These are phyloP conservation scores for Morpho deidamia DNA, from an alignment of 2,888 invertebrate genomes.

Conservation along the genomic window DNA sequence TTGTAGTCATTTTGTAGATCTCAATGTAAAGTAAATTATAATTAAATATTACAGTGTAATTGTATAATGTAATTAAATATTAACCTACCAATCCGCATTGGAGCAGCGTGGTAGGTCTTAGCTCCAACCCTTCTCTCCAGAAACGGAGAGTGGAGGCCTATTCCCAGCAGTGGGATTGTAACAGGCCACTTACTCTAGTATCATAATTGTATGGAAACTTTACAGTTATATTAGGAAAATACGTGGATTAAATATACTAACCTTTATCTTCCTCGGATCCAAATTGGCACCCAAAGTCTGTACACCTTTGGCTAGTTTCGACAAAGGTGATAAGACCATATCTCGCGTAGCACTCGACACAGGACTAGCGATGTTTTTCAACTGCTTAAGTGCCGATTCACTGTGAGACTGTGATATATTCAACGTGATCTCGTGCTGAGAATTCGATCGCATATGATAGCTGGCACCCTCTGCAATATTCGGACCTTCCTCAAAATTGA, in stretches of 20 bases:
- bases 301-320: constrained; percentile 91
- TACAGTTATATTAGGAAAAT: background rate
- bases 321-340: constrained; percentile 85
- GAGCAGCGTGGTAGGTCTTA: no score
- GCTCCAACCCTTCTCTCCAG: no score
- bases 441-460: constrained; percentile 72
- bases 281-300: constrained; percentile 91
- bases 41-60: no score
- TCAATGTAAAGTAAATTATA: no score
- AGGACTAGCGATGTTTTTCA: constrained; percentile 84
- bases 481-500: constrained; percentile 63
- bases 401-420: constrained; percentile 88
- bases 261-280: constrained; percentile 87
- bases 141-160: no score
- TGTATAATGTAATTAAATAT: no score
- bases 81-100: no score
- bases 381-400: constrained; percentile 85
- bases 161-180: no score
- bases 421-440: constrained; percentile 82
- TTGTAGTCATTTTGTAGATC: no score
- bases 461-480: constrained; percentile 35
- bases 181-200: no score
- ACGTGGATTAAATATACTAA: constrained; percentile 25
- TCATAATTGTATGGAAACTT: no score
- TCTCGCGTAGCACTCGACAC: constrained; percentile 80